These are phyloP conservation scores for Recurvirostra avosetta DNA, from an alignment of 2,113 vertebrate species.

Conservation along the genomic window DNA sequence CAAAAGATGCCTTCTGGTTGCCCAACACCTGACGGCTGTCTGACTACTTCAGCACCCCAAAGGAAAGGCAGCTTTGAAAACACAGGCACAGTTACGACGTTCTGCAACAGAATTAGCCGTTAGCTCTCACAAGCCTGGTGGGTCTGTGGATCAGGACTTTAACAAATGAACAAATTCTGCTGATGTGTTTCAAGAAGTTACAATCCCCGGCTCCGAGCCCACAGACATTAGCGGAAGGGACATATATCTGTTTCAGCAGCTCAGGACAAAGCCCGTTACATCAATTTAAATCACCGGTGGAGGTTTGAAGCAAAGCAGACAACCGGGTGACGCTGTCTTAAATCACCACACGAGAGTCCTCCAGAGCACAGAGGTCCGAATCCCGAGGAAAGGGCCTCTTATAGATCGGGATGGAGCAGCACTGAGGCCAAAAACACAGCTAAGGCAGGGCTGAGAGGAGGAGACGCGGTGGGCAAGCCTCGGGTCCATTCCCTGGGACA, in stretches of 20 bases:
- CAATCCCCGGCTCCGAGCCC: neutral
- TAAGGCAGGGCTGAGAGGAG: neutral
- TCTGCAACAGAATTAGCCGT: neutral
- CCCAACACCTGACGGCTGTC: neutral
- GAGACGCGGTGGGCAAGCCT: fast-evolving
- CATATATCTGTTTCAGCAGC: neutral
- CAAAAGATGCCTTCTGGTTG: too few species aligned
- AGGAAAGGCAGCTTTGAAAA: neutral
- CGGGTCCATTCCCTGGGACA: neutral
- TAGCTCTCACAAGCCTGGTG: neutral
- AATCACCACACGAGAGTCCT: neutral
- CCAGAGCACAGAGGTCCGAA: neutral
- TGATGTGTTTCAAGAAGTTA: neutral
- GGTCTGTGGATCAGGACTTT: neutral
- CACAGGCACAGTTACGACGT: fast-evolving
- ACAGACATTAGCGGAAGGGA: neutral
- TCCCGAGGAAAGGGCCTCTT: neutral
- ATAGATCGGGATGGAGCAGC: neutral
- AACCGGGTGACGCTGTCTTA: neutral
- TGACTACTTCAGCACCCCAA: neutral
- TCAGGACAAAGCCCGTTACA: neutral
- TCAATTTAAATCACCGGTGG: neutral
- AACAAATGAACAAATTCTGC: neutral
- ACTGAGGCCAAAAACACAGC: neutral
- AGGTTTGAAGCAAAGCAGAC: neutral